Percentiles rank a stretch among this genome's conserved stretches.
Conservation (phyloP, 1,140 invertebrate species). For the Cyclargus thomasi region DNA sequence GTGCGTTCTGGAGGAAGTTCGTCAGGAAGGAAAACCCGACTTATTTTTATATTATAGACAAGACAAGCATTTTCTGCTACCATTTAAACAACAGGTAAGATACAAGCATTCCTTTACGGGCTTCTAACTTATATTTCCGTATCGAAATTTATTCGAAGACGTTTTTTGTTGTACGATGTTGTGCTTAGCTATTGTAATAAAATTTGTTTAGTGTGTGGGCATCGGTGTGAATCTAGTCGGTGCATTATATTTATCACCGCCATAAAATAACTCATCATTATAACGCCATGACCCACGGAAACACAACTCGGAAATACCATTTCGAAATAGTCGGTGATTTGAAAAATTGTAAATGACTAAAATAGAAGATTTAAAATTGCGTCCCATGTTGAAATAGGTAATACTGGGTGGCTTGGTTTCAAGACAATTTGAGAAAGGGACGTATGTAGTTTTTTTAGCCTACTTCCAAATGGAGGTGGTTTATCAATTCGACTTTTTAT, state of each 20-base stretch:
- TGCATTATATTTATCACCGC: not conserved
- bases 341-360: not conserved
- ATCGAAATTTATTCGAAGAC: not conserved
- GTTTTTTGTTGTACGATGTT: not conserved
- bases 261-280: conserved; percentile 8
- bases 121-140: not conserved
- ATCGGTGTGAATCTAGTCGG: conserved; percentile 1
- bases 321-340: not conserved
- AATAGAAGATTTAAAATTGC: no score
- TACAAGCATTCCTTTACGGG: not conserved
- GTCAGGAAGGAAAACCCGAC: no score
- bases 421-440: no score
- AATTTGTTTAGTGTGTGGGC: conserved; percentile 9
- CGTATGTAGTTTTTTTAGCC: no score
- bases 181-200: conserved; percentile 3
- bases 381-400: no score
- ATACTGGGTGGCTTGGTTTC: no score
- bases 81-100: no score
- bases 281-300: not conserved
- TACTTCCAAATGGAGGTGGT: no score
- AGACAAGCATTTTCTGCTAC: no score
- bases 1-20: no score
- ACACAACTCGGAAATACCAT: not conserved
- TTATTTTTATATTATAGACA: no score
- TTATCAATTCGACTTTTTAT: no score